Conservation (phyloP, 2,888 invertebrate species). For the Dermolepida albohirtum region DNA sequence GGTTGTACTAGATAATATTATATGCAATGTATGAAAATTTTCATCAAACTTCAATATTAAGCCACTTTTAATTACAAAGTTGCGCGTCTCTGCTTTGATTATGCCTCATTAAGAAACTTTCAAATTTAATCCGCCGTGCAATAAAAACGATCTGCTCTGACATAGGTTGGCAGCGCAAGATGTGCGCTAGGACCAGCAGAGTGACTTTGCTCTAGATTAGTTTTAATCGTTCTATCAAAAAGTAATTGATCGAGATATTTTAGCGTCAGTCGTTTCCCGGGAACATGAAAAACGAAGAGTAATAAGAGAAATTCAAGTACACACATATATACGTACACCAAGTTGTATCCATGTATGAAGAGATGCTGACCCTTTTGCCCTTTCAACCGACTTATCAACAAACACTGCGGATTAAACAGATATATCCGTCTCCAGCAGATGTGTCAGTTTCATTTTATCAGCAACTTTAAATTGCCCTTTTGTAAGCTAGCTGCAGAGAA, state of each 20-base stretch:
- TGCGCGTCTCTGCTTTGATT: constrained; percentile 37
- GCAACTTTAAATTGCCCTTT: constrained; percentile 39
- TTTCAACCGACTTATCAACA: constrained; percentile 49
- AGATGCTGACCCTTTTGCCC: constrained; percentile 50
- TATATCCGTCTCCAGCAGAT: constrained; percentile 41
- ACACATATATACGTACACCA: neutral
- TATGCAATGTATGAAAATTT: neutral
- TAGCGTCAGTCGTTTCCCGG: no score
- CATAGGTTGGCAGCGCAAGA: constrained; percentile 52
- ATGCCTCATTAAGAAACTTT: constrained; percentile 53
- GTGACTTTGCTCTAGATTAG: constrained; percentile 51
- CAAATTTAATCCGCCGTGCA: constrained; percentile 55
- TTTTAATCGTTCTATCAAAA: constrained; percentile 59
- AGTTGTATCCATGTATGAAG: constrained; percentile 1
- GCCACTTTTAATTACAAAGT: constrained; percentile 51
- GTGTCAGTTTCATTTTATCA: constrained; percentile 44
- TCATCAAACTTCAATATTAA: constrained; percentile 1
- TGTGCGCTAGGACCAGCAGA: neutral
- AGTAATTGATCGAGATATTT: constrained; percentile 57
- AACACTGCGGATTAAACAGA: constrained; percentile 46
- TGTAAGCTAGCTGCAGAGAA: constrained; percentile 22
- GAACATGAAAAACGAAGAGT: no score
- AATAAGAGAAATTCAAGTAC: neutral
- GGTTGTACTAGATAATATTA: no score
- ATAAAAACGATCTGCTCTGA: constrained; percentile 56